A percentile compares a stretch with the other conserved stretches of the same genome.
Evolutionary conservation across 2,888 invertebrate species (phyloP).

Genomic region (Epistrophe grossulariae): DNA sequence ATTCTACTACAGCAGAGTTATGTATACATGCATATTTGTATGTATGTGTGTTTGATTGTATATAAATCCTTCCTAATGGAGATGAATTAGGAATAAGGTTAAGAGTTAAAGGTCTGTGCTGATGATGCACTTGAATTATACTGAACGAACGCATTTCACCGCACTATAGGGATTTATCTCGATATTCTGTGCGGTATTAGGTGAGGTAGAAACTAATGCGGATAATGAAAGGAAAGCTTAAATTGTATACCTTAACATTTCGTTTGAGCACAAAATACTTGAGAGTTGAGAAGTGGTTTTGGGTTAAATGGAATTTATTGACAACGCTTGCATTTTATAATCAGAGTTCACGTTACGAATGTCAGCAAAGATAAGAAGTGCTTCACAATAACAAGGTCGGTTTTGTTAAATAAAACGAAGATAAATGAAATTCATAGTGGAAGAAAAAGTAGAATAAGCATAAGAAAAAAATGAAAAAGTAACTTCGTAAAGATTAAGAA

Average conservation of each 20-base stretch:
- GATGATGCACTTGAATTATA: slow-evolving; percentile 55
- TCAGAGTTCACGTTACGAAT: slow-evolving; percentile 31
- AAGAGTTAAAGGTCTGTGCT: slow-evolving; percentile 35
- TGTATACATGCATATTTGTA: not conserved
- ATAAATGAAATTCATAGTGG: slow-evolving; percentile 2
- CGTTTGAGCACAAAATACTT: slow-evolving; percentile 18
- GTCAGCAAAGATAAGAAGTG: slow-evolving; percentile 22
- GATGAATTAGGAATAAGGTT: slow-evolving; percentile 37
- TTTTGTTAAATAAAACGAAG: slow-evolving; percentile 6
- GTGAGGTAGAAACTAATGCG: slow-evolving; percentile 25
- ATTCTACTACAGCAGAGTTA: not conserved
- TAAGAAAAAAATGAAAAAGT: too few species aligned
- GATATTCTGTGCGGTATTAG: slow-evolving; percentile 20
- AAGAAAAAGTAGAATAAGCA: not conserved
- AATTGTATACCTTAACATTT: slow-evolving; percentile 26
- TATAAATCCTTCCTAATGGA: slow-evolving; percentile 34
- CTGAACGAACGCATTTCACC: slow-evolving; percentile 8
- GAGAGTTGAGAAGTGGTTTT: slow-evolving; percentile 7
- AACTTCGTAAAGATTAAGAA: not conserved
- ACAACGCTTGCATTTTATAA: slow-evolving; percentile 47
- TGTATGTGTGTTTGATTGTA: not conserved
- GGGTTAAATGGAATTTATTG: slow-evolving; percentile 24
- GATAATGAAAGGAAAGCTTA: slow-evolving; percentile 32
- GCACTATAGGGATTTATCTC: slow-evolving; percentile 34
- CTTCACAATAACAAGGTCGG: not conserved